Evolutionary conservation across 2,113 vertebrate species (phyloP), one percentile per base, ranked within the genome.

Genomic region (Prochilodus magdalenae): DNA sequence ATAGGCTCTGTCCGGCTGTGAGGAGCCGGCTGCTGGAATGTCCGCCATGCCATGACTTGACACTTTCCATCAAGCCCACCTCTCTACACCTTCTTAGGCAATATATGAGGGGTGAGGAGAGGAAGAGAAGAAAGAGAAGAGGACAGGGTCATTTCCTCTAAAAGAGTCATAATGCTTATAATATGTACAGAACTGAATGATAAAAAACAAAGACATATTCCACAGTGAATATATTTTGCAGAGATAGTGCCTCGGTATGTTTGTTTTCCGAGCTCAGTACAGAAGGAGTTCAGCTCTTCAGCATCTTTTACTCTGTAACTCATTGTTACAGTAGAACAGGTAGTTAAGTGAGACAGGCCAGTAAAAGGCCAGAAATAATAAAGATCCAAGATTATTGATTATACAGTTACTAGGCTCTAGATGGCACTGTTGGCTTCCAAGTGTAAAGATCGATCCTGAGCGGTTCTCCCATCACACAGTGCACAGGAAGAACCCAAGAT

Each of bases 51-150:
- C 88, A 90, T 93, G 91, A 92, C 88, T 51, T 72, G 77, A 73
- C 88, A n/a, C 81, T 92, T 93, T 92, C 87, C 84, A 84, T 81
- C 49, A 3, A 13, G 51, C 80, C 71, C 71, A 83, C 89, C 87
- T 89, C 84, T 86, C 82, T 80, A 84, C 91, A 92, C 91, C 92
- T 93, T 91, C 84, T 93, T 89, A 85, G 89, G 91, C 78, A 88
- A 84, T 73, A 90, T 86, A 55, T 89, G 90, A 87, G 86, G 84
- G 85, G 83, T 14, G 40, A 44, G 71, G 73, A 78, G 49, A 18
- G 29, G 75, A 66, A 44, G 79, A 30, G 27, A 20, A 24, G 27
- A 27, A 67, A 44, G 77, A 67, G 49, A 60, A 40, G 24, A 16
- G 29, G 33, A 16, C 22, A 33, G 26, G 49, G 30, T 29, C 1